A percentile compares a stretch with the other conserved stretches of the same genome.
phyloP scores from a whole-genome alignment of 2,888 invertebrate species.

The Heteromyza rotundicornis region DNA sequence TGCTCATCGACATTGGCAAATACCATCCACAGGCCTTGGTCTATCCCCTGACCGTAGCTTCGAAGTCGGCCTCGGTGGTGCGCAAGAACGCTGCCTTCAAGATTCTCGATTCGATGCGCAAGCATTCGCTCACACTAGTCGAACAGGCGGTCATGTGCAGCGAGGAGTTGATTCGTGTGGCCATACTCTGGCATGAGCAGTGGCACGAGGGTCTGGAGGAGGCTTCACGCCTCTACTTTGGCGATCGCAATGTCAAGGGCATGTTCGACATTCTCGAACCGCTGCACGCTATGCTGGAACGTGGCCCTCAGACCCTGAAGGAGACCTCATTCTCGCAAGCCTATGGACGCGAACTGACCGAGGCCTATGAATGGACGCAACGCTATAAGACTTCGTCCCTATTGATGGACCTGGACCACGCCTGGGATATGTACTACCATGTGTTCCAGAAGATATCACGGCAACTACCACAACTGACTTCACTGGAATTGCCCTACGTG shows the following conservation, averaged over 20 bases:
- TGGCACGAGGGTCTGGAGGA: constrained; percentile 99
- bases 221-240: constrained; percentile 92
- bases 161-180: constrained; percentile 95
- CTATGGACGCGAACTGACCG: constrained; percentile 91
- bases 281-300: constrained; percentile 89
- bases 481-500: constrained; percentile 92
- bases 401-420: constrained; percentile 92
- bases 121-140: constrained; percentile 89
- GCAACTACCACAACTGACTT: constrained; percentile 90
- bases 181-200: constrained; percentile 98
- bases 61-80: constrained; percentile 87
- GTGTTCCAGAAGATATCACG: constrained; percentile 96
- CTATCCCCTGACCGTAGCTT: constrained; percentile 96
- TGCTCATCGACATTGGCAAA: constrained; percentile 96
- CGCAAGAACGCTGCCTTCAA: constrained; percentile 92
- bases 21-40: constrained; percentile 97
- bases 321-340: constrained; percentile 97
- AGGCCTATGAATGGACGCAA: constrained; percentile 96
- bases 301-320: constrained; percentile 94
- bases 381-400: constrained; percentile 85
- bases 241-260: constrained; percentile 92
- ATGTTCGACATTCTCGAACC: constrained; percentile 97
- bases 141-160: constrained; percentile 96
- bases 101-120: constrained; percentile 93
- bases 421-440: constrained; percentile 99